Evolutionary conservation across 2,888 invertebrate genomes (phyloP).

Genomic region (Callimorpha dominula): DNA sequence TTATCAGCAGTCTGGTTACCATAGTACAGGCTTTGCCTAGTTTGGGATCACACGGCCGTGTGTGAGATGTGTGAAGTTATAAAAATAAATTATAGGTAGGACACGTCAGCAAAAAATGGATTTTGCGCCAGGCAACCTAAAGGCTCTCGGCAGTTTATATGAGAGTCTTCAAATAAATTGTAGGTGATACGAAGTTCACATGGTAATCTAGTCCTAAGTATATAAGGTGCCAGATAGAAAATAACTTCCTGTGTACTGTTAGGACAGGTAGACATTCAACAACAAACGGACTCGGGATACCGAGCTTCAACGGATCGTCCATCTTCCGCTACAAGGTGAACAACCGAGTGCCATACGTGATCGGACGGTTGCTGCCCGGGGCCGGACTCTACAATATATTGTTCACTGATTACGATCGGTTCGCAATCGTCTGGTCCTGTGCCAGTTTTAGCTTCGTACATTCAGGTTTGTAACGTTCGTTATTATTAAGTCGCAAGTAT

Average conservation of each 20-base stretch:
- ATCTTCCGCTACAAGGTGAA: slow-evolving; percentile 88
- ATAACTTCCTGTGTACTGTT: slow-evolving; percentile 6
- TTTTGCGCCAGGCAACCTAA: too few species aligned
- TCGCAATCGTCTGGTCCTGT: slow-evolving; percentile 92
- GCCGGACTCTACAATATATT: slow-evolving; percentile 91
- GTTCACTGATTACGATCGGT: slow-evolving; percentile 90
- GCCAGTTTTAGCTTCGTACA: slow-evolving; percentile 88
- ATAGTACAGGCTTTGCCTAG: too few species aligned
- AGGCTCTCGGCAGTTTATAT: too few species aligned
- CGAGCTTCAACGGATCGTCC: slow-evolving; percentile 85
- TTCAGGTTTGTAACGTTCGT: slow-evolving; percentile 80
- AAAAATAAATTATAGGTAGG: too few species aligned
- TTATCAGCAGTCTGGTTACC: too few species aligned
- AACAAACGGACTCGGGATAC: slow-evolving; percentile 88
- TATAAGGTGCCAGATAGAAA: not conserved
- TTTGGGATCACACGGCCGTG: too few species aligned
- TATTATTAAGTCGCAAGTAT: too few species aligned
- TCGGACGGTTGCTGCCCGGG: slow-evolving; percentile 90
- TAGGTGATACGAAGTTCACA: too few species aligned
- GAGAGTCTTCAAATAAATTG: too few species aligned
- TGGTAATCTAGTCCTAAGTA: too few species aligned
- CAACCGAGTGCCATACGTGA: slow-evolving; percentile 88
- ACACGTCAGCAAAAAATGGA: too few species aligned
- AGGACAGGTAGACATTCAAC: slow-evolving; percentile 88
- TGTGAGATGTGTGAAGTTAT: too few species aligned